phyloP scores from a whole-genome alignment of 2,797 vertebrate species.

The Phrynocephalus guinanensis region DNA sequence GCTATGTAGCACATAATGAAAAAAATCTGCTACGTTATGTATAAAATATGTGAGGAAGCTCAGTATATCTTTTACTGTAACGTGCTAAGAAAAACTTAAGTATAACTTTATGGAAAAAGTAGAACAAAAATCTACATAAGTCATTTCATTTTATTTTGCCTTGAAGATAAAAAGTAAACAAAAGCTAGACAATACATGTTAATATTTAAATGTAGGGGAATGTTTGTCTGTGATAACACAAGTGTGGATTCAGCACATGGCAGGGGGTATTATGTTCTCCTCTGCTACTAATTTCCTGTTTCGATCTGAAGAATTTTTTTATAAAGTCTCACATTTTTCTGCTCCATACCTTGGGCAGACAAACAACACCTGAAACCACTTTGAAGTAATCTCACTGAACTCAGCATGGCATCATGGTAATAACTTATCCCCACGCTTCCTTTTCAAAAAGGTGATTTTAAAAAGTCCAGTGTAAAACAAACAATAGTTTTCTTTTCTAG shows the following conservation, averaged over 20 bases:
- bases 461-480: neutral
- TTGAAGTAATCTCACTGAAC: slow-evolving; percentile 34
- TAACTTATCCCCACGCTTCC: neutral
- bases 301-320: slow-evolving; percentile 9
- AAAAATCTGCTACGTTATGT: neutral
- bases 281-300: slow-evolving; percentile 27
- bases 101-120: too few relatives aligned
- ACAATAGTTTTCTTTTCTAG: slow-evolving; percentile 5
- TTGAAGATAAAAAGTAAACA: slow-evolving; percentile 37
- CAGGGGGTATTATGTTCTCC: slow-evolving; percentile 9
- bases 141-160: neutral
- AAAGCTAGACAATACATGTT: neutral
- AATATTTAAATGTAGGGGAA: slow-evolving; percentile 19
- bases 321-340: neutral
- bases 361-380: slow-evolving; percentile 7
- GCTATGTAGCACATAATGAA: neutral
- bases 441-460: neutral
- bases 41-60: neutral
- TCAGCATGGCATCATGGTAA: slow-evolving; percentile 11
- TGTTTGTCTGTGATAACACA: slow-evolving; percentile 18
- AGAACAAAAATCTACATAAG: too few relatives aligned
- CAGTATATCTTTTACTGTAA: neutral
- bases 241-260: neutral
- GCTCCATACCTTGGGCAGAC: neutral
- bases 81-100: neutral